These are phyloP conservation scores for Pseudochirops corinnae DNA, from an alignment of 2,797 vertebrate species.

Conservation along the genomic window DNA sequence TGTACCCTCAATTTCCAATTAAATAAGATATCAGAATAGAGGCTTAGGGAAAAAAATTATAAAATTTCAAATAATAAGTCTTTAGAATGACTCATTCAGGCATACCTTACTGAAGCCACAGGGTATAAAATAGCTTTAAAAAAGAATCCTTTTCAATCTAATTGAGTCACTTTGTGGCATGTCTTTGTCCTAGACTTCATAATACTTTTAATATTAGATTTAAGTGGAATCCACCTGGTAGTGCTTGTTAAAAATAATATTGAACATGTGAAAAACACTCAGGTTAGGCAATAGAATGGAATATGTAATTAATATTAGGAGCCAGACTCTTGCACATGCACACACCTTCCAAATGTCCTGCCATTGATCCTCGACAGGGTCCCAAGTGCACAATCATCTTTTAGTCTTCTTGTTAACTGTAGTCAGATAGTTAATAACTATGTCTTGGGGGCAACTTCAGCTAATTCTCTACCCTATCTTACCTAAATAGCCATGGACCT, in stretches of 20 bases:
- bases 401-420: not conserved
- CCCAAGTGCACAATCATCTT: not conserved
- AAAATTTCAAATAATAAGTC: not conserved
- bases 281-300: not conserved
- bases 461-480: not conserved
- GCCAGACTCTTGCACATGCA: not conserved
- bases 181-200: not conserved
- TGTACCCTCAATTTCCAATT: conserved; percentile 34
- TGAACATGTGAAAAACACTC: not conserved
- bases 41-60: conserved; percentile 3
- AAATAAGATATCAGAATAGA: conserved; percentile 36
- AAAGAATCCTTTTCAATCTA: conserved; percentile 33
- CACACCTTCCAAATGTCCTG: not conserved
- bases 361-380: not conserved
- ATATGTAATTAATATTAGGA: not conserved
- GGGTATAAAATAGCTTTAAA: conserved; percentile 22
- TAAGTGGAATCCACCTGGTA: not conserved
- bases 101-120: conserved; percentile 13
- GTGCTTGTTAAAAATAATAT: not conserved
- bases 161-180: conserved; percentile 11
- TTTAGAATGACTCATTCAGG: conserved; percentile 46
- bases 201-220: not conserved
- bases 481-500: not conserved
- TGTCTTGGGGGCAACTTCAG: not conserved
- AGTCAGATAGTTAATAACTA: not conserved